Evolutionary conservation across 2,113 vertebrate species (phyloP), one percentile per base, ranked within the genome.

Genomic region (Cololabis saira): DNA sequence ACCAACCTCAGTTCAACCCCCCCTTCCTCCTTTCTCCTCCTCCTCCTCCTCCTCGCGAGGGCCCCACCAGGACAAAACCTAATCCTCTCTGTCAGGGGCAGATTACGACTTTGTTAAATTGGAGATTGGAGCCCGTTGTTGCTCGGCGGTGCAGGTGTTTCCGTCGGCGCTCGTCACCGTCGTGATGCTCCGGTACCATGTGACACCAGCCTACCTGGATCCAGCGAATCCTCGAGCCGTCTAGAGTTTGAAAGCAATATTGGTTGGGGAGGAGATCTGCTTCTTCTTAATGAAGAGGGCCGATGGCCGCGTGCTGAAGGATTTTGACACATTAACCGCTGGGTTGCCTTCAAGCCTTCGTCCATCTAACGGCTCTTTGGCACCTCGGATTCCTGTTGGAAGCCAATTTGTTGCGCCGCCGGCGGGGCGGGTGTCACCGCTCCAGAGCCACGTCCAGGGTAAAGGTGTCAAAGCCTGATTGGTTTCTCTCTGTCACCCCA

Each of bases 61-160:
- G 68, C 48, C 64, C 76, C 67, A 43, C 85, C 92, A 91, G 89
- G 90, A 85, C 93, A 84, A 88, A 93, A 92, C 90, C 89, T 95
- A 95, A 95, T 95, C 93, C 93, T 86, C 93, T 90, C 74, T 89
- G 88, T 92, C 92, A 87, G 91, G 87, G 88, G 79, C 91, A 95
- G 94, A 94, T 92, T 94, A 91, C 77, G 80, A 86, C 93, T 92
- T 93, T 91, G 89, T 93, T 93, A 95, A 95, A 95, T 94, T 93
- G 90, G 62, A 77, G 91, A 85, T 83, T 75, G 91, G 88, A 65
- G 55, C 45, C 81, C 42, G 83, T 81, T 81, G 82, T 80, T 12
- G 41, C 53, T 48, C 58, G 57, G 65, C 13, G 57, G 78, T 71
- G 74, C 78, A 76, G 78, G 78, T 78, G 74, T 77, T n/a, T 80